These are phyloP conservation scores for Podarcis cretensis DNA, from an alignment of 2,113 vertebrate species.

Conservation along the genomic window DNA sequence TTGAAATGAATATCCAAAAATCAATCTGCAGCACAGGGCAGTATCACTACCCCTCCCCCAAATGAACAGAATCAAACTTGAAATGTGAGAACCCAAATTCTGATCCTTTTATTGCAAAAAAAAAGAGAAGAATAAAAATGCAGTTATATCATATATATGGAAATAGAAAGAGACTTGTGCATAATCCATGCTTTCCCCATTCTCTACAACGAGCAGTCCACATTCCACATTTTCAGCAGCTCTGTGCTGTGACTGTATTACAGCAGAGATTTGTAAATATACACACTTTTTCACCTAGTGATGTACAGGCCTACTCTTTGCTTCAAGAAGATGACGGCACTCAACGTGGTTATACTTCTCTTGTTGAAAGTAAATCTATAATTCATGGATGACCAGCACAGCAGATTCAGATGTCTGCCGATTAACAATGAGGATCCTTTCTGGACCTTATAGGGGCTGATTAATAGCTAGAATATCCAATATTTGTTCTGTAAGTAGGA, in stretches of 20 bases:
- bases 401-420: background rate
- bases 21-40: background rate
- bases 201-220: background rate
- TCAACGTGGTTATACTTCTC: background rate
- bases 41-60: background rate
- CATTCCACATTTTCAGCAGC: background rate
- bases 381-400: background rate
- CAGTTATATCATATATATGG: background rate
- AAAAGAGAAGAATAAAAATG: background rate
- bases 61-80: slow-evolving; percentile 35
- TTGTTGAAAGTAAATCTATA: background rate
- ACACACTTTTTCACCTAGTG: background rate
- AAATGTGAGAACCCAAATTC: slow-evolving; percentile 29
- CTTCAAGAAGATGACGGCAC: background rate
- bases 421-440: background rate
- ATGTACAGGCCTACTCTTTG: background rate
- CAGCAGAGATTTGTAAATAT: background rate
- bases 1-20: slow-evolving; percentile 18
- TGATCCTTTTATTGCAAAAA: background rate
- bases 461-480: background rate
- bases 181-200: background rate
- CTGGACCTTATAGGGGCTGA: background rate
- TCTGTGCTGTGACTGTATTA: background rate
- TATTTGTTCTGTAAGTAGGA: slow-evolving; percentile 20
- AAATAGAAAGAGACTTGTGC: background rate